Evolutionary conservation across 2,113 vertebrate genomes (phyloP), one percentile per base, ranked within the genome.

Genomic region (Orycteropus afer): DNA sequence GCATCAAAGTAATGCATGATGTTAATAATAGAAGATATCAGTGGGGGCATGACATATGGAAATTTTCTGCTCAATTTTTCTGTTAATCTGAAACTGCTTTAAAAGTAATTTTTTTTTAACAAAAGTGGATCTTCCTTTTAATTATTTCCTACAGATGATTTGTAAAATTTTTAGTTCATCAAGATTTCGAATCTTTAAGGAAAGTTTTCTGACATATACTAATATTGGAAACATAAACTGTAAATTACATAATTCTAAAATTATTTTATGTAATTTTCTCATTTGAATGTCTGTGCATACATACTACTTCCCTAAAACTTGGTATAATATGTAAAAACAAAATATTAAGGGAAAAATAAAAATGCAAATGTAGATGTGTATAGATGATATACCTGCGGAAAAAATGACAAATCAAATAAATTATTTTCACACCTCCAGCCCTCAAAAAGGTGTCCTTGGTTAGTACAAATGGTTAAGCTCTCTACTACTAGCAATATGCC

Each of bases 221-320:
- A 73, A 61, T 61, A 17, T 82, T 53, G 96, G 47, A 94, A 82
- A 88, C 29, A 74, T 34, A 93, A 80, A 32, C 3, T 63, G 11
- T 71, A 95, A 95, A 93, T 76, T 92, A 95, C 1, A 37, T 23
- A n/a, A 37, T 3, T 69, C 23, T 77, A 55, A 85, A 40, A 96
- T 77, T 37, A 79, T 25, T 27, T 91, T 93, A 59, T 96, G 95
- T 95, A 74, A 93, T 91, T 93, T 92, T 25, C 42, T 90, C 47
- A 71, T 93, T 93, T 95, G 51, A 93, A 92, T 80, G 12, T 53
- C 47, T 91, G 0, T 25, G 51, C 14, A 83, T 93, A 92, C 42
- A 34, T 32, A n/a, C n/a, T 11, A 82, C 3, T 95, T 83, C 53
- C 63, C 76, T 96, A 95, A 96, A 53, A 53, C 51, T 11, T 53